Evolutionary conservation across 2,888 invertebrate species (phyloP).

Genomic region (Bombylius major): DNA sequence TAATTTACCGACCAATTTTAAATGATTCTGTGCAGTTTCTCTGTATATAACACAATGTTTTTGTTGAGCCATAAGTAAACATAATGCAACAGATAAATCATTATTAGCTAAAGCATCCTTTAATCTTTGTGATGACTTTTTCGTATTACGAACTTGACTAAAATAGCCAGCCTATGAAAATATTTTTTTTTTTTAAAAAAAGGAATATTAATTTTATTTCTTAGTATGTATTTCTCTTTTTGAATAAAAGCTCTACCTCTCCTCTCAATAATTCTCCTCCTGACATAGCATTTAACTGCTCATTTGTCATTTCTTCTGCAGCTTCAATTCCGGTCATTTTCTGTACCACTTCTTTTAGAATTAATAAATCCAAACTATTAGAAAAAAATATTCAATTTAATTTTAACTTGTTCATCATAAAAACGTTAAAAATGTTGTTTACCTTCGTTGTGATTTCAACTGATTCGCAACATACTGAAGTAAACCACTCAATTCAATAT

Average conservation of each 20-base stretch:
- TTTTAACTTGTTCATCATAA: background rate
- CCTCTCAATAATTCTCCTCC: conserved; percentile 91
- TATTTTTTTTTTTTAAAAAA: conserved; percentile 16
- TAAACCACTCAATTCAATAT: conserved; percentile 86
- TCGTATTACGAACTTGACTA: conserved; percentile 91
- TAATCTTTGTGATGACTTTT: conserved; percentile 84
- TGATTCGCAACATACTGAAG: conserved; percentile 96
- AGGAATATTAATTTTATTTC: conserved; percentile 1
- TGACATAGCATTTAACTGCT: conserved; percentile 92
- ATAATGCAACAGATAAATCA: conserved; percentile 84
- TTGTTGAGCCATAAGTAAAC: conserved; percentile 93
- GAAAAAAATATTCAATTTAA: conserved; percentile 17
- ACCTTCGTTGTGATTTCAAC: conserved; percentile 91
- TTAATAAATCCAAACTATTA: conserved; percentile 70
- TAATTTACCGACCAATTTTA: conserved; percentile 77
- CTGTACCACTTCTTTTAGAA: conserved; percentile 93
- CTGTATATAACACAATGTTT: conserved; percentile 87
- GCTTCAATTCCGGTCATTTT: conserved; percentile 99
- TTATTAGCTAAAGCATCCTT: conserved; percentile 92
- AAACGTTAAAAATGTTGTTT: background rate
- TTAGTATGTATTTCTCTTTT: background rate
- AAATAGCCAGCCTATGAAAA: conserved; percentile 80
- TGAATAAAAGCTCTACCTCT: conserved; percentile 38
- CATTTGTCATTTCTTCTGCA: conserved; percentile 88
- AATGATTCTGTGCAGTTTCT: conserved; percentile 65